Base-by-base conservation (phyloP, 2,113 vertebrate genomes). In the Beaufortia kweichowensis region DNA sequence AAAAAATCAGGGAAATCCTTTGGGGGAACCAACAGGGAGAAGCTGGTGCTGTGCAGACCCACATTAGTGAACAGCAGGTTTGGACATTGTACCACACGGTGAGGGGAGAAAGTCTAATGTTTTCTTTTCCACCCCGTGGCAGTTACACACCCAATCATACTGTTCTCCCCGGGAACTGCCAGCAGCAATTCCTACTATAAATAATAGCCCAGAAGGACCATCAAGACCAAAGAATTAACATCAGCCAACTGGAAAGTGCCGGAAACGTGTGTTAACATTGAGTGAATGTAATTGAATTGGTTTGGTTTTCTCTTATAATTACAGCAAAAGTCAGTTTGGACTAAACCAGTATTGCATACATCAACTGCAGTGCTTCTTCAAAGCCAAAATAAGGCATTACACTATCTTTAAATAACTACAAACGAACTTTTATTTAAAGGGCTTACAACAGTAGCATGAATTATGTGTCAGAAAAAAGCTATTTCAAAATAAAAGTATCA, bases 1-100 rank as follows among this genome's bases (percentile, higher is more conserved):
- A 26, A 41, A 70, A 73, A 55, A 56, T 41, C n/a, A 8, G 35
- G 69, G 72, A 17, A 68, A 75, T 21, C 46, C 41, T 72, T 67
- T 11, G 35, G 9, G 35, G 35, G 35, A 39, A 10, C 35, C 35
- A 39, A 11, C 70, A 75, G 71, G 4, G 55, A 23, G 61, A 84
- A 73, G 79, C 19, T 56, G 46, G 79, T 78, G 73, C 64, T 81
- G 57, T 77, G 74, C 69, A 81, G 62, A 81, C 76, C n/a, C 78
- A 67, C 83, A 76, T 60, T 77, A 85, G 86, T 88, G 88, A 67
- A 86, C 81, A 85, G 85, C 83, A 90, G 84, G 70, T 85, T 86
- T 77, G 83, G 53, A 80, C 69, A 80, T 79, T 70, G 72, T 68
- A 85, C 78, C 81, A 83, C 80, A 84, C 79, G 56, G 67, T 66